Evolutionary conservation across 2,113 vertebrate species (phyloP), one percentile per base, ranked within the genome.

Genomic region (Genyomyrus donnyi): DNA sequence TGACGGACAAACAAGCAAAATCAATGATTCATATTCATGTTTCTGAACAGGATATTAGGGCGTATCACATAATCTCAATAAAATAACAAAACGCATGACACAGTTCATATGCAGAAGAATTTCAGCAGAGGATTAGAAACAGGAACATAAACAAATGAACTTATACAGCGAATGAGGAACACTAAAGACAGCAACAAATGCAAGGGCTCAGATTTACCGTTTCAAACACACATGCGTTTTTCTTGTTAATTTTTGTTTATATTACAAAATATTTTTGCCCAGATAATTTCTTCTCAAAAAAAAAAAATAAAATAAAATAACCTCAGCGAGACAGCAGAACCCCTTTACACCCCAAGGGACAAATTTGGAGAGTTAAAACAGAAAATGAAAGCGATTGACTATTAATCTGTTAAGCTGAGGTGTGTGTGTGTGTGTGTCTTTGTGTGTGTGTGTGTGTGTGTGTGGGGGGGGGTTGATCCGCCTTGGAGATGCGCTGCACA

Each of bases 1-100:
- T 88, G 62, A 11, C n/a, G 46, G 42, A 96, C 95, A 95, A 93
- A 95, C 95, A 94, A 21, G 62, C 15, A 42, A 53, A 53, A 46
- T 48, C 39, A 85, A 19, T 83, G 35, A 9, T 42, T 42, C 39
- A 89, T 80, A 50, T 50, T 48, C 48, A 48, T 52, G 13, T 10
- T 49, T 49, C 15, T 1, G 19, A 85, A 46, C 15, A 11, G 11
- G 3, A 50, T 42, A 50, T 85, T 48, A 46, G 19, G 83, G 21
- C 35, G 49, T 13, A 4, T 24, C 35, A 39, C 77, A n/a, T 62
- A 48, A 48, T 85, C 9, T 19, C 21, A 0, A 8, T 17, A 84
- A 45, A 45, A 48, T 77, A 35, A 8, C 80, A 56, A 35, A 53
- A 53, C 10, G n/a, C 85, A 24, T 3, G 0, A 17, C 15, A 42